Evolutionary conservation across 2,113 vertebrate species (phyloP).

Genomic region (Coturnix japonica): DNA sequence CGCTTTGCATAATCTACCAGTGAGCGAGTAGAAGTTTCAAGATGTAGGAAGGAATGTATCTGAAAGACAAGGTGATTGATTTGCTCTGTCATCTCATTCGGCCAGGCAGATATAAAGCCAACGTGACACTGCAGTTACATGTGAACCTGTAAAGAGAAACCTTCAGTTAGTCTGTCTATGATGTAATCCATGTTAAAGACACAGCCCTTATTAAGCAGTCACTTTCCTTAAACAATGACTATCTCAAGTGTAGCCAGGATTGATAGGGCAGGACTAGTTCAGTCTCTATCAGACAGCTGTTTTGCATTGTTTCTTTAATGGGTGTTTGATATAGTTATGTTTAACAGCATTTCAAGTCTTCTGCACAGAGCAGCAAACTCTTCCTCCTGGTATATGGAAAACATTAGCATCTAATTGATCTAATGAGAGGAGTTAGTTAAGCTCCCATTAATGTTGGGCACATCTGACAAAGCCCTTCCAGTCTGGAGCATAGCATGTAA

Average conservation of each 20-base stretch:
- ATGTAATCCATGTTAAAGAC: background rate
- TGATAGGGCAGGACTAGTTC: background rate
- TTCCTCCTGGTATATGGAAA: background rate
- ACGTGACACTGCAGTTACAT: background rate
- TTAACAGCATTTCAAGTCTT: background rate
- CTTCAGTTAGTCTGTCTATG: background rate
- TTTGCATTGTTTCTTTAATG: background rate
- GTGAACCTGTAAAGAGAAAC: background rate
- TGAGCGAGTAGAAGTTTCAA: constrained; percentile 46
- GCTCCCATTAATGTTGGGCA: background rate
- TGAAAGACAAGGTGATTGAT: constrained; percentile 22
- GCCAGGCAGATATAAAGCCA: constrained; percentile 11
- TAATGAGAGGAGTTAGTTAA: background rate
- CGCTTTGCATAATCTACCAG: constrained; percentile 33
- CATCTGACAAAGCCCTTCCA: background rate
- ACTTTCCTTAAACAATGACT: background rate
- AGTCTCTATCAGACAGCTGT: background rate
- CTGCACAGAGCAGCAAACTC: background rate
- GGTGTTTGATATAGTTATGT: background rate
- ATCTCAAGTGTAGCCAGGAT: background rate
- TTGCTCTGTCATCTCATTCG: background rate
- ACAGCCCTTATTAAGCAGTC: background rate
- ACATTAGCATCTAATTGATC: background rate
- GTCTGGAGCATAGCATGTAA: background rate
- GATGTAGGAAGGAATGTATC: background rate